Base-by-base conservation (phyloP, 2,888 invertebrate genomes). In the Microctonus brassicae region DNA sequence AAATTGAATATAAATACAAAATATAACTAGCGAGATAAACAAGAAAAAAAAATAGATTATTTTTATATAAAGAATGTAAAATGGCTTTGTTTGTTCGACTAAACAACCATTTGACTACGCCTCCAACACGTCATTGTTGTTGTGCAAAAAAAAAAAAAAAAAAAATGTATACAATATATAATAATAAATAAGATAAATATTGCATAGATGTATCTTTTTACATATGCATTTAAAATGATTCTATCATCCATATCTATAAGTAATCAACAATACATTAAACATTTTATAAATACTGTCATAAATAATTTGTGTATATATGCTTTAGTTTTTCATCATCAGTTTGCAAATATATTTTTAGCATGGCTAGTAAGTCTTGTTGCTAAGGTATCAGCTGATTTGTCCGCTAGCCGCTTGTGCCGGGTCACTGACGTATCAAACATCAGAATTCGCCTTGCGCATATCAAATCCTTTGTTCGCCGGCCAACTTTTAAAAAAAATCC, bases 341-440 rank as follows among this genome's bases (percentile, higher is more conserved):
- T 67, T 61, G 10, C 63, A 55, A 57, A 52, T 60, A 81, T 82
- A 80, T 80, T 79, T 80, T 80, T 78, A 81, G 79, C 74, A 72
- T 76, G 82, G 84, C 78, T 85, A 83, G 80, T 85, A 86, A 79
- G 73, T 82, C 81, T 73, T 85, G 85, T 87, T 85, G 85, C 86
- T 86, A 86, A 80, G 85, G 85, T 82, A 87, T 87, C 86, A 87
- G 86, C 86, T 87, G 86, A 86, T 86, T 81, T 77, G 67, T 47
- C 4, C 73, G 75, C 75, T 78, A 78, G 78, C 76, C 72, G 73
- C 73, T 75, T 76, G 69, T 77, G 75, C 65, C 57, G 47, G 69
- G 52, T 24, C 78, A 78, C 75, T 70, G 69, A 57, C 74, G 78
- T 76, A 70, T 22, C 60, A 42, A 42, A 39, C 42, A 71, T 70